These are phyloP conservation scores for Pachycephala philippinensis DNA, from an alignment of 2,113 vertebrate species.

Conservation along the genomic window DNA sequence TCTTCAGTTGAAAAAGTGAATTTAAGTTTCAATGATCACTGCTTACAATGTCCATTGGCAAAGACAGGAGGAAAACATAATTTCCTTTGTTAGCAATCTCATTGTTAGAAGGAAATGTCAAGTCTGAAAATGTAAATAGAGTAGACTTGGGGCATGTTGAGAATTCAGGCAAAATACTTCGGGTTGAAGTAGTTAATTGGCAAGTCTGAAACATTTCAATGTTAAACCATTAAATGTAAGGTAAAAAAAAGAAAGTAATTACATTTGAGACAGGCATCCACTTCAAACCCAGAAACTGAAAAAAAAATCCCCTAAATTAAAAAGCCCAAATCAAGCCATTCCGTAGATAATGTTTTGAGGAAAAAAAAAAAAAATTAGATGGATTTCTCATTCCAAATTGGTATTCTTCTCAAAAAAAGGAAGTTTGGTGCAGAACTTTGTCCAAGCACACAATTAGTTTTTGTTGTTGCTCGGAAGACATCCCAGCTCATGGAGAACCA, in stretches of 20 bases:
- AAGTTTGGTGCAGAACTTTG: not conserved
- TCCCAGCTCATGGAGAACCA: not conserved
- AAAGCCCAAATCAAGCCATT: not conserved
- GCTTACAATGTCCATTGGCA: not conserved
- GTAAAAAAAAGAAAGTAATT: not conserved
- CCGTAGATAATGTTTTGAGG: not conserved
- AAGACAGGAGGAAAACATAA: not conserved
- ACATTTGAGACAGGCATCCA: not conserved
- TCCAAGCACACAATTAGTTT: not conserved
- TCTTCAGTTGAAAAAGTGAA: not conserved
- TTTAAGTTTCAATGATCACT: not conserved
- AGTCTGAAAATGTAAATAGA: not conserved
- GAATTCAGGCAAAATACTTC: not conserved
- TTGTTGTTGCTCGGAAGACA: not conserved
- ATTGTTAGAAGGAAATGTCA: not conserved
- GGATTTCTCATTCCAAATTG: not conserved
- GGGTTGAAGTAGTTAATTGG: not conserved
- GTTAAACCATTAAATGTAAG: not conserved
- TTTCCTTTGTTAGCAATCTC: not conserved
- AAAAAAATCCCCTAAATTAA: not conserved
- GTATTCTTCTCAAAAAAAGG: not conserved
- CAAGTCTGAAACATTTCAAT: not conserved
- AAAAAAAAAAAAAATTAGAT: fast-evolving
- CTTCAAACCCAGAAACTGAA: not conserved
- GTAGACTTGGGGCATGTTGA: not conserved